A percentile compares a stretch with the other conserved stretches of the same genome.
Evolutionary conservation across 2,888 invertebrate genomes (phyloP).

Genomic region (Ophion ellenae): DNA sequence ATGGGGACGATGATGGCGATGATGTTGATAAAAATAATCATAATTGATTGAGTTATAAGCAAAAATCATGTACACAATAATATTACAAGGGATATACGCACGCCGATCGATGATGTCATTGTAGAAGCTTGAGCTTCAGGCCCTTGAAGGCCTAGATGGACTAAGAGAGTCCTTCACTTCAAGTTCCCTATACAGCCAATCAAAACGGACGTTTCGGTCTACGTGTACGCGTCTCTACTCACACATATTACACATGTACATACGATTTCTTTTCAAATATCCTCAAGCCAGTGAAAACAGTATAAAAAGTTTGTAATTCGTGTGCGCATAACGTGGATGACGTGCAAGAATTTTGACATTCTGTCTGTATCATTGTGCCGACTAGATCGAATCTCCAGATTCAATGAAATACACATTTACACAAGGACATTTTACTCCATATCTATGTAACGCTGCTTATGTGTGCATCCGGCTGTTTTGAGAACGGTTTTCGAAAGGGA

Average conservation of each 20-base stretch:
- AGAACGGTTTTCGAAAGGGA: too few relatives aligned
- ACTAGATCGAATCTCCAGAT: neutral
- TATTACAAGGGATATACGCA: slow-evolving; percentile 26
- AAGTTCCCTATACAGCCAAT: slow-evolving; percentile 4
- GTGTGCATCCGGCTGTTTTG: too few relatives aligned
- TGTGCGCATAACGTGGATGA: neutral
- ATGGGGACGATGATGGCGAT: too few relatives aligned
- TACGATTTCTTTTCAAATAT: neutral
- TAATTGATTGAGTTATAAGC: slow-evolving; percentile 38
- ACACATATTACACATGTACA: neutral
- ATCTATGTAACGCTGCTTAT: too few relatives aligned
- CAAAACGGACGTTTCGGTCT: neutral
- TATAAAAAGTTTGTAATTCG: neutral
- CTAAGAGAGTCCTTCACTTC: slow-evolving; percentile 36
- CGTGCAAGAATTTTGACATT: slow-evolving; percentile 2
- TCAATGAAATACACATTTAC: too few relatives aligned
- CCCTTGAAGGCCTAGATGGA: too few relatives aligned
- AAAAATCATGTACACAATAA: slow-evolving; percentile 41
- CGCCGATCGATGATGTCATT: slow-evolving; percentile 47
- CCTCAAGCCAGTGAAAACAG: neutral
- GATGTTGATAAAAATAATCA: neutral
- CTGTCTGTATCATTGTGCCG: neutral
- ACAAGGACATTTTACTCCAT: too few relatives aligned
- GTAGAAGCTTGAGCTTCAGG: slow-evolving; percentile 43
- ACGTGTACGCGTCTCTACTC: neutral